Conservation (phyloP, 2,888 invertebrate genomes). For the Troides helena region DNA sequence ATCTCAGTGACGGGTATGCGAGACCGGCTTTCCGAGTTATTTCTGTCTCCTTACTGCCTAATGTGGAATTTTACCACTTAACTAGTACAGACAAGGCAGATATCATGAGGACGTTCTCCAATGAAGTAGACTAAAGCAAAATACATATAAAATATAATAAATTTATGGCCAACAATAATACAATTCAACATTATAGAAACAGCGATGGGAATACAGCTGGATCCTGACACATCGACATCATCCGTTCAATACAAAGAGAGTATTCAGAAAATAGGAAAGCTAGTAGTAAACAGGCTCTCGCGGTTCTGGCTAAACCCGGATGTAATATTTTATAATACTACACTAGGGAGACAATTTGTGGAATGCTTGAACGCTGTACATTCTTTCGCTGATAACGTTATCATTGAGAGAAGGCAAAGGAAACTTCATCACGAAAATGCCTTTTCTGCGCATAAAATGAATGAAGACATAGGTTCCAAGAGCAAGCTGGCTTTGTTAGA, state of each 20-base stretch:
- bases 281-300: slow-evolving; percentile 50
- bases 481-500: slow-evolving; percentile 84
- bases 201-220: slow-evolving; percentile 82
- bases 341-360: slow-evolving; percentile 69
- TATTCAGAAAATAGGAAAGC: slow-evolving; percentile 60
- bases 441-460: background rate
- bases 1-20: too few relatives aligned
- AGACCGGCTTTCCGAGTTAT: too few relatives aligned
- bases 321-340: slow-evolving; percentile 68
- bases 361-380: slow-evolving; percentile 71
- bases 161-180: too few relatives aligned
- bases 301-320: slow-evolving; percentile 80
- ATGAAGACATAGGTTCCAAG: slow-evolving; percentile 43
- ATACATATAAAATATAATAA: too few relatives aligned
- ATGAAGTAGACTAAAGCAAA: too few relatives aligned
- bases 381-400: slow-evolving; percentile 77
- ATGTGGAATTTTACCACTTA: too few relatives aligned
- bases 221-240: slow-evolving; percentile 55
- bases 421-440: slow-evolving; percentile 21
- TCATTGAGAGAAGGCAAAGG: slow-evolving; percentile 63
- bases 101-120: too few relatives aligned
- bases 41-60: too few relatives aligned
- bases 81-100: too few relatives aligned
- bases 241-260: slow-evolving; percentile 74
- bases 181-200: slow-evolving; percentile 57